Evolutionary conservation across 1,140 invertebrate species (phyloP), one percentile per base, ranked within the genome.

Genomic region (Bombus difficillimus): DNA sequence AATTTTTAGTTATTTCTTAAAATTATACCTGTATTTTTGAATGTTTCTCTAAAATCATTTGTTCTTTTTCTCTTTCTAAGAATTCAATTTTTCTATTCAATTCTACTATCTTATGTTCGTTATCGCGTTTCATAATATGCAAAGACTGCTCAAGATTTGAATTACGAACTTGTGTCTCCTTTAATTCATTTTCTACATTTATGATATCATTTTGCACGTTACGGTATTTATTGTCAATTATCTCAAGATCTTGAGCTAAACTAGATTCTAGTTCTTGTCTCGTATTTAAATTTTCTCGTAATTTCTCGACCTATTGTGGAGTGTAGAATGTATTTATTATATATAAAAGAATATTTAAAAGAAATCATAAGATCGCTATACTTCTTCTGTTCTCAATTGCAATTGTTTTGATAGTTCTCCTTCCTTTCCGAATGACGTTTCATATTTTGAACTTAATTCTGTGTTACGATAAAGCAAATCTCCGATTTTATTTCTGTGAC

Each of bases 21-120:
- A 53, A 39, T 25, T 68, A 9, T 62, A 86, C 85, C 85, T 83
- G 18, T 59, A 86, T 76, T 71, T 76, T 41, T 47, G 4, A 53
- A n/a, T 32, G 59, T 34, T 76, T 83, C 6, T 83, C 72, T 28
- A 10, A 43, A 18, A 64, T 15, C 37, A 74, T 37, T 34, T 22
- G 43, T 57, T 80, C 64, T 10, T 78, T 79, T 75, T 88, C 85
- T 53, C 80, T 64, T n/a, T 86, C 64, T 22, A 83, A 72, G 13
- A 28, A n/a, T 34, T 86, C 64, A 18, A 79, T 83, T 18, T 28
- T 32, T 43, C 64, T 68, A 18, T 79, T 41, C 59, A 72, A 68
- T 13, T 83, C 77, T 25, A n/a, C 69, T 28, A 43, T 18, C 47
- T 59, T 62, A 0, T 69, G n/a, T 12, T 86, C 57, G 10, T 68